Base-by-base conservation (phyloP, 2,797 vertebrate genomes). In the Sebastes diploproa region DNA sequence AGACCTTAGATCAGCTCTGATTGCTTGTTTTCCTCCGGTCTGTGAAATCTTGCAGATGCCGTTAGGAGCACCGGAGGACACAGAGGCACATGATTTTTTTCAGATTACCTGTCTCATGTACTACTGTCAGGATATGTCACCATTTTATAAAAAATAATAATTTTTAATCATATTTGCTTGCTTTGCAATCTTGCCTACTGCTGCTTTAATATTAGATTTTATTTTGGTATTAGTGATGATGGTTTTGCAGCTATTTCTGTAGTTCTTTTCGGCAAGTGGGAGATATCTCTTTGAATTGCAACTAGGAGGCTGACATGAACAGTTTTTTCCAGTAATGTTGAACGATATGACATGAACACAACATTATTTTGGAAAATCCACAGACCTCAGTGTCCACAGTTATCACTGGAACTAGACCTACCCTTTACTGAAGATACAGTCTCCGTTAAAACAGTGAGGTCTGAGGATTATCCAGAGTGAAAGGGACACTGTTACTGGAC, bases 1-100 rank as follows among this genome's bases (percentile, higher is more conserved):
- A 46, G 16, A 46, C 42, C 0, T 0, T 0, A 18, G 6, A 7
- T 46, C 14, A 18, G 16, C 6, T 3, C 42, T 46, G 1, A 46
- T 0, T 46, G 16, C 0, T 46, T 46, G 14, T 2, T 46, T 46
- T 46, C 6, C 42, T 46, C 42, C 0, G 1, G 16, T 2, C 3
- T 46, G 42, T 46, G 42, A 46, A 46, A 46, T 46, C 14, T 46
- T 46, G 42, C 16, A 46, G 42, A 46, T 46, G 16, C 16, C 16
- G 3, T 46, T 18, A 46, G 42, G 42, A 46, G 6, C 14, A 46
- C 14, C 3, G 14, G 38, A 46, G 38, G 36, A 38, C 36, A 6
- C 14, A 46, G 42, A 7, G 42, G 0, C 0, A 46, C 42, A 7
- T 46, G 14, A 1, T 18, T 46, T 3, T 46, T 46, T 46, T 46